phyloP scores from a whole-genome alignment of 2,113 vertebrate genomes.

The Ochotona princeps region DNA sequence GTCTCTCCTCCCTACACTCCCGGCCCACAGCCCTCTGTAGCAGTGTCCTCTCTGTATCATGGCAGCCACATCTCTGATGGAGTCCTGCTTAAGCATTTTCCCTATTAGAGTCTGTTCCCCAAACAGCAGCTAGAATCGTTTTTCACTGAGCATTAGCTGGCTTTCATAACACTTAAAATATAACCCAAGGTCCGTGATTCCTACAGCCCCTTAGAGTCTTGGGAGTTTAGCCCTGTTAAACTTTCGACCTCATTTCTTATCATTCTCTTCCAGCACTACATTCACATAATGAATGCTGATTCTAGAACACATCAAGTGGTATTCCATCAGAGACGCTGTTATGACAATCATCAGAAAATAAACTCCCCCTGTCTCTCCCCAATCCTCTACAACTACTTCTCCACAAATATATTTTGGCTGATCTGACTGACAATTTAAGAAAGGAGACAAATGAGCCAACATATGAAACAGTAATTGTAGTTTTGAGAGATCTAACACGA shows the following conservation, averaged over 20 bases:
- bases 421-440: neutral
- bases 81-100: neutral
- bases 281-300: neutral
- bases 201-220: neutral
- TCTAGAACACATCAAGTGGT: neutral
- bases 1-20: neutral
- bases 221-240: neutral
- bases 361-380: neutral
- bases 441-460: neutral
- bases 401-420: too few species aligned
- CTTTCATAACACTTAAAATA: neutral
- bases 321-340: neutral
- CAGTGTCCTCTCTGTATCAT: neutral
- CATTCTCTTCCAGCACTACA: neutral
- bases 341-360: neutral
- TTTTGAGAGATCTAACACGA: constrained; percentile 26
- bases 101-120: neutral
- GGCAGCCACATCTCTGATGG: neutral
- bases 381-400: too few species aligned
- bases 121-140: neutral
- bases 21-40: too few species aligned
- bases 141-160: neutral
- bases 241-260: neutral
- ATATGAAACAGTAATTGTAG: neutral
- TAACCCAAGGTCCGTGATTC: neutral